Evolutionary conservation across 2,113 vertebrate genomes (phyloP).

Genomic region (Poicephalus meyeri): DNA sequence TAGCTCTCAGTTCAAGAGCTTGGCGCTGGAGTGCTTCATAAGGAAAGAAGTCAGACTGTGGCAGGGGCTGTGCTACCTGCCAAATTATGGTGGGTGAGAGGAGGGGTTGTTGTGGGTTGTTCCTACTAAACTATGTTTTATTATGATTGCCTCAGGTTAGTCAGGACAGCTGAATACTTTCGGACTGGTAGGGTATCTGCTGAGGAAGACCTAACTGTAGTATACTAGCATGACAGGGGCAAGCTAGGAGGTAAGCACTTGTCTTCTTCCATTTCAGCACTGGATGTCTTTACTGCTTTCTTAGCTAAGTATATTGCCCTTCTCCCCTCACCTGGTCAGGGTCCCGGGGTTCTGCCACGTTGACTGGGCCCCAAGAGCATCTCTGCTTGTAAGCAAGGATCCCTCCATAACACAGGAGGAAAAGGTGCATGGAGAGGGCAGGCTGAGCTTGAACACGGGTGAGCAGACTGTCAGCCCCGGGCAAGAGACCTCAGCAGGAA

Average conservation of each 20-base stretch:
- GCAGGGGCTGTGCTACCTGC: not conserved
- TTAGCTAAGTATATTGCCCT: not conserved
- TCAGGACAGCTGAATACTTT: not conserved
- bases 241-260: not conserved
- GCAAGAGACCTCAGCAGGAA: not conserved
- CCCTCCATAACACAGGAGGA: not conserved
- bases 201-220: not conserved
- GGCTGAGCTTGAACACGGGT: rapidly evolving
- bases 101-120: not conserved
- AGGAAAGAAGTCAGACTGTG: not conserved
- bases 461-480: not conserved
- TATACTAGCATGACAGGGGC: not conserved
- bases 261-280: not conserved
- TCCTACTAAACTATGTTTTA: not conserved
- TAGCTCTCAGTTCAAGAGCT: not conserved
- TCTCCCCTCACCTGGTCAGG: not conserved
- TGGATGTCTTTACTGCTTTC: not conserved
- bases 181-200: not conserved
- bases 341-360: not conserved
- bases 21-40: not conserved
- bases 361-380: not conserved
- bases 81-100: not conserved
- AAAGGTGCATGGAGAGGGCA: rapidly evolving
- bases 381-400: not conserved
- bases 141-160: not conserved